Evolutionary conservation across 92 coral and sea anemone genomes (phyloP), one percentile per base, ranked within the genome.

Genomic region (Galaxea fascicularis): DNA sequence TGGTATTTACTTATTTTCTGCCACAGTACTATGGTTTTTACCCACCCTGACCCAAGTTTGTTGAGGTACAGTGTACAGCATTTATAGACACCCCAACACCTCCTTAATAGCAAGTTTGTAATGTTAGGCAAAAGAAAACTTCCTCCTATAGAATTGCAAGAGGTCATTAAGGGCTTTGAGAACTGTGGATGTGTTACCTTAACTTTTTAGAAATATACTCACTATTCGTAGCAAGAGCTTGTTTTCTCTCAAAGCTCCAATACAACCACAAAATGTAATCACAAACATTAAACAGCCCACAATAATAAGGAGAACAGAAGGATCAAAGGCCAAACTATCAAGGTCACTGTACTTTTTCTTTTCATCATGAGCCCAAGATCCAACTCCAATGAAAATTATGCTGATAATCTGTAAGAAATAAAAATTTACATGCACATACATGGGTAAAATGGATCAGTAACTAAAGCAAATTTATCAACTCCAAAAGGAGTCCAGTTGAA

Each of bases 211-310:
- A 35, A 35, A 35, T 2, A 22, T 27, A 54, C 98, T 92, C 77
- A 96, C 98, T 69, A 96, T 73, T 84, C 81, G 81, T 3, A 96
- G 87, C 67, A 96, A 90, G 44, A 90, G 63, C 75, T 90, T 88
- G 92, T 96, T 96, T 63, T 96, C 98, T 74, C 98, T 86, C 68
- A 96, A 82, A 30, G 95, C 93, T 46, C 98, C 98, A 74, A 94
- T 76, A 73, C 98, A 96, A 13, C 98, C 98, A 80, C 98, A 94
- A 58, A 96, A 96, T 41, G 98, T 91, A 71, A 96, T 68, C 10
- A 89, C 39, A 63, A 94, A 96, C 90, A 94, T 85, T 27, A 96
- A 74, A 11, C 83, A 71, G 14, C 98, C 98, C 70, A 79, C 78
- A 35, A 86, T 84, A 64, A 94, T 84, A 71, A 96, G 82, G 26